Evolutionary conservation across 1,140 invertebrate species (phyloP).

Genomic region (Diuraphis noxia): DNA sequence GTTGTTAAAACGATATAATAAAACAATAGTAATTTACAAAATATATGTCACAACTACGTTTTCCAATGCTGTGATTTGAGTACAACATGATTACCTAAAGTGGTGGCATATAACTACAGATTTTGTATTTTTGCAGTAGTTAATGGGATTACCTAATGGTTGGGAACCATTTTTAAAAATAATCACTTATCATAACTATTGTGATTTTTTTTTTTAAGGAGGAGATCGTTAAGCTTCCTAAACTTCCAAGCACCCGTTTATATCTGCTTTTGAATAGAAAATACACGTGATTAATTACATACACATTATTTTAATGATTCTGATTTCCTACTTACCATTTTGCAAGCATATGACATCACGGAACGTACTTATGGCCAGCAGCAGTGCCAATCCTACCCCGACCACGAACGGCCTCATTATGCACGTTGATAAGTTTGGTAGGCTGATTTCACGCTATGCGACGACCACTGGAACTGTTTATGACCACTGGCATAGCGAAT

Average conservation of each 20-base stretch:
- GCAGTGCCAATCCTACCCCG: not conserved
- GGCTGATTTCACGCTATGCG: conserved; percentile 7
- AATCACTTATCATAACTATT: too few species aligned
- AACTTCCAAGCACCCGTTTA: not conserved
- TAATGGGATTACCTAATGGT: too few species aligned
- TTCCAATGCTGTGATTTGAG: too few species aligned
- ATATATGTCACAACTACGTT: too few species aligned
- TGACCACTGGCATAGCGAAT: conserved; percentile 17
- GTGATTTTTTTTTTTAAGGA: too few species aligned
- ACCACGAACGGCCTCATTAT: conserved; percentile 20
- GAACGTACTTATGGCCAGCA: conserved; percentile 9
- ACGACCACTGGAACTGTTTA: conserved; percentile 14
- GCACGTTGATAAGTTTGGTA: conserved; percentile 28
- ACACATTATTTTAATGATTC: not conserved
- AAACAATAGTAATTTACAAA: too few species aligned
- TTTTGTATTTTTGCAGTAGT: too few species aligned
- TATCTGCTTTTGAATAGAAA: not conserved
- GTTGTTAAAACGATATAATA: too few species aligned
- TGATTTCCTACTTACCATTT: conserved; percentile 19
- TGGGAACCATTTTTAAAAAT: too few species aligned
- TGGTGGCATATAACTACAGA: too few species aligned
- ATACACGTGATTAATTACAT: not conserved
- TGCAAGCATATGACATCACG: not conserved
- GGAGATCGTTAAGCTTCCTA: too few species aligned
- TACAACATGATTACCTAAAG: too few species aligned